Percentiles rank a stretch among this genome's conserved stretches.
Conservation (phyloP, 1,140 invertebrate species). For the Gryon sp. region DNA sequence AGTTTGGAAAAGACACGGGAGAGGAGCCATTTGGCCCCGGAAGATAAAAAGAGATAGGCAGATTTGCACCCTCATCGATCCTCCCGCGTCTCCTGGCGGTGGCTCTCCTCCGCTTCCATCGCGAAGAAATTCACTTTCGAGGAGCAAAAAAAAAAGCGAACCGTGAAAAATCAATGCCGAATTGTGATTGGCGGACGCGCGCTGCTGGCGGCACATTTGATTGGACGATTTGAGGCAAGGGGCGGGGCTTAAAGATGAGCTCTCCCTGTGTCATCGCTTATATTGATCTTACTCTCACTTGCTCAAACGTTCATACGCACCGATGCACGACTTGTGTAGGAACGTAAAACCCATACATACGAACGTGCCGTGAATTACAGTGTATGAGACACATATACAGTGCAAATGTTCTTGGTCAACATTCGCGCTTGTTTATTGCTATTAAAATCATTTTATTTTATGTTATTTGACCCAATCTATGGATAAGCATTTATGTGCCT, state of each 20-base stretch:
- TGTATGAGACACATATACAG: conserved; percentile 12
- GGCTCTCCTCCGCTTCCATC: conserved; percentile 63
- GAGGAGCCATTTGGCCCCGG: conserved; percentile 69
- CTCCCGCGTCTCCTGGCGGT: conserved; percentile 59
- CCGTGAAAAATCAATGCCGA: conserved; percentile 77
- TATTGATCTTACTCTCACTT: conserved; percentile 76
- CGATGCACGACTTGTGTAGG: conserved; percentile 25
- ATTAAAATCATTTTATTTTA: conserved; percentile 25
- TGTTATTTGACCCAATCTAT: background rate
- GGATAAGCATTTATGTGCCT: too few species aligned
- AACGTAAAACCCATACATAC: conserved; percentile 38
- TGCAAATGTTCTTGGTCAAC: conserved; percentile 31
- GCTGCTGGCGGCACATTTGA: conserved; percentile 66
- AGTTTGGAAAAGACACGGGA: conserved; percentile 17
- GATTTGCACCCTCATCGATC: conserved; percentile 71
- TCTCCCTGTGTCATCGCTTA: conserved; percentile 79
- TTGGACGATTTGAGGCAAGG: conserved; percentile 21
- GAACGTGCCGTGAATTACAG: background rate
- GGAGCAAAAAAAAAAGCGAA: conserved; percentile 66
- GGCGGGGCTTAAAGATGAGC: conserved; percentile 79
- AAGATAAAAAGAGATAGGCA: conserved; percentile 58
- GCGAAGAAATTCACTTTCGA: conserved; percentile 77
- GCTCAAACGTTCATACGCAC: conserved; percentile 49
- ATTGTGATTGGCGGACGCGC: too few species aligned
- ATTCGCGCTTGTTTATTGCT: conserved; percentile 35